A percentile compares a stretch with the other conserved stretches of the same genome.
Evolutionary conservation across 2,888 invertebrate genomes (phyloP).

Genomic region (Lycaena phlaeas): DNA sequence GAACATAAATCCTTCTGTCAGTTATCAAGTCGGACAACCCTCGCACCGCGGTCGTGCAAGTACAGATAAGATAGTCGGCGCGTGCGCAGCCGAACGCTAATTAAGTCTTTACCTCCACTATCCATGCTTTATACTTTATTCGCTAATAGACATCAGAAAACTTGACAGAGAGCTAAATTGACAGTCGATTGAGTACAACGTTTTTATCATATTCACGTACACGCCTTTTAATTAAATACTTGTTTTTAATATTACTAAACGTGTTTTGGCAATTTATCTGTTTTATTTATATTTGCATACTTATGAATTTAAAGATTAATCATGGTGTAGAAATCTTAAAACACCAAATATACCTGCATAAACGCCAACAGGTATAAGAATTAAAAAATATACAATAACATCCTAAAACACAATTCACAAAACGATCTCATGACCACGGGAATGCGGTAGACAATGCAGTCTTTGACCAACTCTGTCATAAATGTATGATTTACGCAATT

Average conservation of each 20-base stretch:
- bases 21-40: slow-evolving; percentile 29
- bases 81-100: slow-evolving; percentile 59
- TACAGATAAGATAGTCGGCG: slow-evolving; percentile 54
- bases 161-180: slow-evolving; percentile 14
- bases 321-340: too few relatives aligned
- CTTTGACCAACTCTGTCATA: slow-evolving; percentile 56
- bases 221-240: too few relatives aligned
- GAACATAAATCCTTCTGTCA: slow-evolving; percentile 29
- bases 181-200: slow-evolving; percentile 17
- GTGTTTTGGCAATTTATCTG: too few relatives aligned
- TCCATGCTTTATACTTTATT: slow-evolving; percentile 43
- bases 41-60: slow-evolving; percentile 38
- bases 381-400: slow-evolving; percentile 32
- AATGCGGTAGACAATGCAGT: slow-evolving; percentile 50
- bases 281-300: too few relatives aligned
- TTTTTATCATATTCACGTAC: slow-evolving; percentile 16
- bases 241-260: too few relatives aligned
- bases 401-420: slow-evolving; percentile 43
- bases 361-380: neutral
- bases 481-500: slow-evolving; percentile 70
- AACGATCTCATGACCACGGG: slow-evolving; percentile 42
- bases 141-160: slow-evolving; percentile 33
- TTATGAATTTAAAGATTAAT: too few relatives aligned
- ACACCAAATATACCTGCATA: neutral
- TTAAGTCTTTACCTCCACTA: slow-evolving; percentile 63